These are phyloP conservation scores for Therioaphis trifolii DNA, from an alignment of 2,888 invertebrate genomes.

Conservation along the genomic window DNA sequence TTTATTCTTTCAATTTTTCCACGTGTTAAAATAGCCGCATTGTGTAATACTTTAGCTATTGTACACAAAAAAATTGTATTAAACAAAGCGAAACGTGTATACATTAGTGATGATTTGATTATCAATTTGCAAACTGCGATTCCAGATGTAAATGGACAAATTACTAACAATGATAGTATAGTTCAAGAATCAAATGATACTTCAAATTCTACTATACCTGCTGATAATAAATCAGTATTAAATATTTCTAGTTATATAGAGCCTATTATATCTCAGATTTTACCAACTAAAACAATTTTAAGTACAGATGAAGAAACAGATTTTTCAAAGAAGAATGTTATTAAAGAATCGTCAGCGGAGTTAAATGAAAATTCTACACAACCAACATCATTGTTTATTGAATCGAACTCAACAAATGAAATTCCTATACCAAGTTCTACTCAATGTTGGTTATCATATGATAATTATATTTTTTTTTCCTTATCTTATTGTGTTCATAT, in stretches of 20 bases:
- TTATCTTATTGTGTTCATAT: not conserved
- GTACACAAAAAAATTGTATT: conserved; percentile 76
- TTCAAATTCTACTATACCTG: not conserved
- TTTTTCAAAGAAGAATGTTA: conserved; percentile 5
- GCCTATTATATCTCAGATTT: conserved; percentile 64
- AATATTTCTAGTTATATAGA: conserved; percentile 57
- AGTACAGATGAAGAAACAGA: conserved; percentile 65
- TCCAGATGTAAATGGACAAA: conserved; percentile 25
- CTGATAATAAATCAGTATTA: conserved; percentile 12
- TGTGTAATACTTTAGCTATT: conserved; percentile 81
- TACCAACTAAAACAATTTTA: conserved; percentile 69
- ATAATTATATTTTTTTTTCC: not conserved
- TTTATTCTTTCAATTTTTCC: conserved; percentile 59
- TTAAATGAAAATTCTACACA: conserved; percentile 38
- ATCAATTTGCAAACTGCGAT: conserved; percentile 47
- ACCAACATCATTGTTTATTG: not conserved
- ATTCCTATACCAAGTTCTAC: conserved; percentile 29
- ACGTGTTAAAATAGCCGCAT: conserved; percentile 77
- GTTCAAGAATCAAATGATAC: conserved; percentile 41
- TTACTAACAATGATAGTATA: not conserved
- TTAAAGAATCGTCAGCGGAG: conserved; percentile 14
- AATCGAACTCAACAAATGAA: conserved; percentile 36
- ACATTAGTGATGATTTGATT: conserved; percentile 65
- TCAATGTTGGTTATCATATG: conserved; percentile 26
- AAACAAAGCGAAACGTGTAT: conserved; percentile 69